A percentile compares a stretch with the other conserved stretches of the same genome.
Evolutionary conservation across 2,888 invertebrate species (phyloP).

Genomic region (Drosophila nr. perissopoda): DNA sequence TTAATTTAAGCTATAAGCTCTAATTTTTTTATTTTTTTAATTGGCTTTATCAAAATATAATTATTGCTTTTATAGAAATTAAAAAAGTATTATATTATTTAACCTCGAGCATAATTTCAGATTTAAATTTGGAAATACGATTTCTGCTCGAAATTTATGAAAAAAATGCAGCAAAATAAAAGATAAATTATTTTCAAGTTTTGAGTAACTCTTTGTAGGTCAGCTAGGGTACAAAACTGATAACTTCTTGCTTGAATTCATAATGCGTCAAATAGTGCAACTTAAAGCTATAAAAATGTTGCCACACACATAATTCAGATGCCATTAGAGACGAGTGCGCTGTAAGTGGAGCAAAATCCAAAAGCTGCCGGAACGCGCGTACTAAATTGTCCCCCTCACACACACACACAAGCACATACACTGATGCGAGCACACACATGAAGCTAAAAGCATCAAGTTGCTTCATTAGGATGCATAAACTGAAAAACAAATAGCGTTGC

Average conservation of each 20-base stretch:
- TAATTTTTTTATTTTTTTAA: background rate
- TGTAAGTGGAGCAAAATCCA: slow-evolving; percentile 13
- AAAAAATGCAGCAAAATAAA: background rate
- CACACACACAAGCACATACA: slow-evolving; percentile 3
- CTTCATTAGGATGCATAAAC: slow-evolving; percentile 68
- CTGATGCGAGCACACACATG: background rate
- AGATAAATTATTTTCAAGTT: background rate
- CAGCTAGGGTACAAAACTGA: background rate
- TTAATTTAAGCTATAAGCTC: background rate
- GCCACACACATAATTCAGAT: slow-evolving; percentile 5
- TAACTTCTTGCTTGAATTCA: background rate
- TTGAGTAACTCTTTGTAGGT: background rate
- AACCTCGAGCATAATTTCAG: background rate
- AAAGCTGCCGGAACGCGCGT: slow-evolving; percentile 2
- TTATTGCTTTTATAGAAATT: background rate
- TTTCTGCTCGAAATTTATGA: background rate
- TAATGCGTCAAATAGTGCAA: background rate
- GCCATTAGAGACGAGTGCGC: slow-evolving; percentile 8
- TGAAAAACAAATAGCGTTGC: slow-evolving; percentile 66
- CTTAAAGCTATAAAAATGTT: slow-evolving; percentile 17
- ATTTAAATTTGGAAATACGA: background rate
- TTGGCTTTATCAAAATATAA: background rate
- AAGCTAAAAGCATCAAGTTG: slow-evolving; percentile 42
- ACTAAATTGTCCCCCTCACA: slow-evolving; percentile 17
- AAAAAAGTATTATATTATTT: background rate